Conservation (phyloP, 2,113 vertebrate species). For the Hippoglossus stenolepis region DNA sequence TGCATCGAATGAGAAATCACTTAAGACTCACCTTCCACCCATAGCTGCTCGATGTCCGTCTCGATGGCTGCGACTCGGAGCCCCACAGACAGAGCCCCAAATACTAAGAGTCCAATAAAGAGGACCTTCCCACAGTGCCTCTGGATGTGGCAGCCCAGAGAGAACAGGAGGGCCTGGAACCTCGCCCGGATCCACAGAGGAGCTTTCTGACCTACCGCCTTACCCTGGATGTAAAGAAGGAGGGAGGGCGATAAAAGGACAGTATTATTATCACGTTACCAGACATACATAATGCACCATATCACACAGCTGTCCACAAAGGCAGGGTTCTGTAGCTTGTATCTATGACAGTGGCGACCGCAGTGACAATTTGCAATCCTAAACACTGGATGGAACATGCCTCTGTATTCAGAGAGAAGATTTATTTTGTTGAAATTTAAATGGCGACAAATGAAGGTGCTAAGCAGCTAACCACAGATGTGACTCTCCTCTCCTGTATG, state of each 20-base stretch:
- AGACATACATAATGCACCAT: slow-evolving; percentile 12
- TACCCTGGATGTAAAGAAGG: slow-evolving; percentile 82
- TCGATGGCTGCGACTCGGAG: slow-evolving; percentile 94
- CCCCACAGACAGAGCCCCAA: slow-evolving; percentile 95
- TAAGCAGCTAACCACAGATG: slow-evolving; percentile 1
- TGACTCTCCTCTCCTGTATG: not conserved
- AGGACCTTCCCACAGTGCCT: slow-evolving; percentile 97
- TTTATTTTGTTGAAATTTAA: not conserved
- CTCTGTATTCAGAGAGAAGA: not conserved
- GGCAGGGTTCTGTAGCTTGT: not conserved
- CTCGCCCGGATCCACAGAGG: slow-evolving; percentile 94
- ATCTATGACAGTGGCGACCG: not conserved
- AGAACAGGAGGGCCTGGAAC: slow-evolving; percentile 96
- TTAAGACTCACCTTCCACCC: slow-evolving; percentile 96
- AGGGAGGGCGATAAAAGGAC: slow-evolving; percentile 57
- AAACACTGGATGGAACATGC: not conserved
- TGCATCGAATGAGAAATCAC: not conserved
- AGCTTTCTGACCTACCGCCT: slow-evolving; percentile 90
- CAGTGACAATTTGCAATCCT: not conserved
- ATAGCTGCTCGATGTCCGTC: slow-evolving; percentile 97
- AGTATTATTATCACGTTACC: slow-evolving; percentile 43
- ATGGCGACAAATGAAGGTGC: slow-evolving; percentile 2
- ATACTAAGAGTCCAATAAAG: slow-evolving; percentile 95
- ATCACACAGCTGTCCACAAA: slow-evolving; percentile 4
- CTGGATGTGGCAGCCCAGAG: slow-evolving; percentile 96